Evolutionary conservation across 2,113 vertebrate genomes (phyloP).

Genomic region (Oxygymnocypris stewartii): DNA sequence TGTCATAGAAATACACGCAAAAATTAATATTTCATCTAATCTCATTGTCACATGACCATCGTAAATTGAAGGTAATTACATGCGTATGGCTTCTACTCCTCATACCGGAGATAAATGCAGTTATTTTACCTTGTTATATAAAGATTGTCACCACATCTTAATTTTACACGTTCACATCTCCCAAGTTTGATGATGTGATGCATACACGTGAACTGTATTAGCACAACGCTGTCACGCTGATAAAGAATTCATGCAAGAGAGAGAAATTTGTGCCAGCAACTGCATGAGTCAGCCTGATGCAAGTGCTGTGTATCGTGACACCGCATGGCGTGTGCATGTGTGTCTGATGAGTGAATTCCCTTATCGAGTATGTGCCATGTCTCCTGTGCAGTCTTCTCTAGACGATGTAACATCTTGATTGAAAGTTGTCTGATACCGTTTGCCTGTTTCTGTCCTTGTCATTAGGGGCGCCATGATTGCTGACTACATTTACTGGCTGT

Average conservation of each 20-base stretch:
- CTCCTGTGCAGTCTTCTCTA: slow-evolving; percentile 33
- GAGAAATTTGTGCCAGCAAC: neutral
- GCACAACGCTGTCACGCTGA: neutral
- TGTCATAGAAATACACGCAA: neutral
- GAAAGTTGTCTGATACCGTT: slow-evolving; percentile 60
- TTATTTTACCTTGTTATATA: neutral
- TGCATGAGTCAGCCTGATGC: slow-evolving; percentile 8
- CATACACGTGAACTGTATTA: neutral
- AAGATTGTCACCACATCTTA: neutral
- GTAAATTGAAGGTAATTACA: neutral
- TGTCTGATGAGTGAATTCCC: slow-evolving; percentile 20
- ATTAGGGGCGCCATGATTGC: slow-evolving; percentile 81
- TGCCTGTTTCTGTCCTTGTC: slow-evolving; percentile 70
- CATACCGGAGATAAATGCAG: neutral
- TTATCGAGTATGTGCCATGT: slow-evolving; percentile 50
- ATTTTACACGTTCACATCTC: neutral
- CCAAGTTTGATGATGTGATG: neutral
- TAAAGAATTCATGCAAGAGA: neutral
- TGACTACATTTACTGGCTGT: slow-evolving; percentile 82
- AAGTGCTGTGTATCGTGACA: neutral
- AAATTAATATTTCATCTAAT: neutral
- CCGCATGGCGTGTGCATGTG: neutral
- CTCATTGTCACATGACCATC: neutral
- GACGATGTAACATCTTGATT: slow-evolving; percentile 57
- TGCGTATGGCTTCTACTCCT: neutral